phyloP scores from a whole-genome alignment of 2,113 vertebrate species.

The Cromileptes altivelis region DNA sequence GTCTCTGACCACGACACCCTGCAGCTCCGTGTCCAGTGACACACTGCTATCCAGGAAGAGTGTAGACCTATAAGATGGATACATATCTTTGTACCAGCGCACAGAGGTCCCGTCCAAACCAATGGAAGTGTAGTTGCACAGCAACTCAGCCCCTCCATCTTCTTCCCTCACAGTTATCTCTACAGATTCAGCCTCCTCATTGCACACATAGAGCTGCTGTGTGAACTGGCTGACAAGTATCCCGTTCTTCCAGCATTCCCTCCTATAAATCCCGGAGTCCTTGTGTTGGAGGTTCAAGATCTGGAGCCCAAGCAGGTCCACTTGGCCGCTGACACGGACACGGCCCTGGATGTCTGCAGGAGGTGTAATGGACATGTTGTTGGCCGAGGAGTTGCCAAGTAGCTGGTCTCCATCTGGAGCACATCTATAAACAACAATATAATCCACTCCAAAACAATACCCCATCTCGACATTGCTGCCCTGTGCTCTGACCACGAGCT shows the following conservation, averaged over 20 bases:
- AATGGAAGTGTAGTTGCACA: constrained; percentile 56
- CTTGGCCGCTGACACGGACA: constrained; percentile 17
- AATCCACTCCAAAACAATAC: constrained; percentile 81
- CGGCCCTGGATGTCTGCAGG: constrained; percentile 66
- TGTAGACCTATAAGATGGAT: constrained; percentile 30
- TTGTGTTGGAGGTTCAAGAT: constrained; percentile 62
- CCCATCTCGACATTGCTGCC: constrained; percentile 67
- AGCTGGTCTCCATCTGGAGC: constrained; percentile 68
- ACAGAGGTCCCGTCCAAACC: constrained; percentile 49
- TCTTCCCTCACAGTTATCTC: constrained; percentile 54
- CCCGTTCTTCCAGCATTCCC: constrained; percentile 79
- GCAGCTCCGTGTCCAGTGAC: constrained; percentile 66
- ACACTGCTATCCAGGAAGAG: constrained; percentile 77
- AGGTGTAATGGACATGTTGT: background rate
- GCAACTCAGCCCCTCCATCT: constrained; percentile 46
- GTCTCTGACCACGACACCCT: constrained; percentile 46
- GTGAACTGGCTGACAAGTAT: constrained; percentile 15
- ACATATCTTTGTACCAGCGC: constrained; percentile 77
- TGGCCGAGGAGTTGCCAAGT: constrained; percentile 76
- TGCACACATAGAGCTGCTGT: constrained; percentile 74
- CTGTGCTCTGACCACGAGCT: constrained; percentile 54
- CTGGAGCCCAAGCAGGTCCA: constrained; percentile 67
- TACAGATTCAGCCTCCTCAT: constrained; percentile 42
- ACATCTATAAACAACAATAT: constrained; percentile 75
- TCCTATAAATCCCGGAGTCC: constrained; percentile 79